Base-by-base conservation (phyloP, 1,140 invertebrate genomes). In the Lucilia sericata region DNA sequence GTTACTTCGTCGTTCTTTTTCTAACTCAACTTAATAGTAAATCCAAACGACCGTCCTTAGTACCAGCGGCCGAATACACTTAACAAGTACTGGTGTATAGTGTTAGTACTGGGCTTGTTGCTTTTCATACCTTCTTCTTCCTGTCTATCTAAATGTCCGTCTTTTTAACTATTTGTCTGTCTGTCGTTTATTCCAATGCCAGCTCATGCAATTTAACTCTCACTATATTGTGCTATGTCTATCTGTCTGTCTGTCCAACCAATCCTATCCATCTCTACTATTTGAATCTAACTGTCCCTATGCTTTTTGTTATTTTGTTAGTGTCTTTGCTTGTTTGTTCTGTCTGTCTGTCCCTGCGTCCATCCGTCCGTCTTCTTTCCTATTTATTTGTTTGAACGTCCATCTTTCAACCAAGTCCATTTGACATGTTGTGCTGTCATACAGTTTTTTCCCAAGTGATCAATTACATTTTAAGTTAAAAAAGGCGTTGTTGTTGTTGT, bases 281-380 rank as follows among this genome's bases (percentile, higher is more conserved):
- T 70, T 70, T 25, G 76, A 80, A 49, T 80, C 14, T 88, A 86
- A 87, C 86, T 81, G 86, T 87, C 85, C 86, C 87, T 74, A 7
- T 12, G 13, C 34, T 75, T 42, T 42, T 49, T 83, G 19, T 21
- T 55, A 25, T 49, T 14, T 42, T 82, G 55, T 83, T 55, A 42
- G 42, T 42, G 42, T 42, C 87, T 60, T 25, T 12, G 51, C 47
- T 82, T 65, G 51, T 60, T 17, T 47, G 60, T 83, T 34, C 8
- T 60, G 60, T 51, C 10, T 70, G 30, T 83, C n/a, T 74, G 60
- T 83, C 7, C 10, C 21, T 74, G 3, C 17, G 55, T 83, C 25
- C 21, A 34, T 70, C 14, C n/a, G 65, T 83, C 30, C 75, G 82
- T 75, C 21, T 83, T 36, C 19, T 83, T 75, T 75, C 78, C 86